These are phyloP conservation scores for Leucozona laternaria DNA, from an alignment of 2,888 invertebrate genomes.

Conservation along the genomic window DNA sequence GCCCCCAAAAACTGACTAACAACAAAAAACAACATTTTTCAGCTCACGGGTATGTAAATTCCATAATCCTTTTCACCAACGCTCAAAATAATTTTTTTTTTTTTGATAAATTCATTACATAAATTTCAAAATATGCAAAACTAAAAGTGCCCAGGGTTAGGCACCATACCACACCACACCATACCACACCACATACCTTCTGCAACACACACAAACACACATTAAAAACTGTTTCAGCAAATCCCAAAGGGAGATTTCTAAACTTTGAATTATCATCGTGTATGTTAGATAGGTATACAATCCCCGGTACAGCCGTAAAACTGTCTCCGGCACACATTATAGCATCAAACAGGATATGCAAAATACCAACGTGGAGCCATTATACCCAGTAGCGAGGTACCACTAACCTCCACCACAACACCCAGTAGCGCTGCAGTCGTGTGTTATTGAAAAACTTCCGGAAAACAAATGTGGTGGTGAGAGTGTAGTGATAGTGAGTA, in stretches of 20 bases:
- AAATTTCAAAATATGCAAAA: slow-evolving; percentile 70
- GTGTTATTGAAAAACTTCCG: slow-evolving; percentile 66
- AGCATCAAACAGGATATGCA: slow-evolving; percentile 39
- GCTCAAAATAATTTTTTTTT: slow-evolving; percentile 39
- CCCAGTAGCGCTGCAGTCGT: slow-evolving; percentile 16
- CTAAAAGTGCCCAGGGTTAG: slow-evolving; percentile 56
- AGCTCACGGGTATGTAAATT: slow-evolving; percentile 68
- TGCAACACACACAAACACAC: not conserved
- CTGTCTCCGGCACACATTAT: slow-evolving; percentile 62
- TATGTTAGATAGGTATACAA: slow-evolving; percentile 23
- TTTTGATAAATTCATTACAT: slow-evolving; percentile 75
- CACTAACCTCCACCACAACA: slow-evolving; percentile 4
- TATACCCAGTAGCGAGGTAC: slow-evolving; percentile 25
- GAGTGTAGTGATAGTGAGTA: not conserved
- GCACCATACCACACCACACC: slow-evolving; percentile 13
- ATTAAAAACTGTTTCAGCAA: not conserved
- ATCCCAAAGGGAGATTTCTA: slow-evolving; percentile 19
- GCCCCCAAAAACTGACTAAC: not conserved
- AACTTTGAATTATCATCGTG: slow-evolving; percentile 33
- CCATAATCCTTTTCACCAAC: slow-evolving; percentile 69
- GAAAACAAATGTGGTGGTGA: slow-evolving; percentile 52
- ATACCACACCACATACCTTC: not conserved
- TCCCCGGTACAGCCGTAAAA: slow-evolving; percentile 59
- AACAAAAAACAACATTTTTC: slow-evolving; percentile 32
- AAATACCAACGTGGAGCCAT: slow-evolving; percentile 15